Percentiles rank a stretch among this genome's conserved stretches.
Conservation (phyloP, 2,888 invertebrate genomes). For the Agapostemon virescens region DNA sequence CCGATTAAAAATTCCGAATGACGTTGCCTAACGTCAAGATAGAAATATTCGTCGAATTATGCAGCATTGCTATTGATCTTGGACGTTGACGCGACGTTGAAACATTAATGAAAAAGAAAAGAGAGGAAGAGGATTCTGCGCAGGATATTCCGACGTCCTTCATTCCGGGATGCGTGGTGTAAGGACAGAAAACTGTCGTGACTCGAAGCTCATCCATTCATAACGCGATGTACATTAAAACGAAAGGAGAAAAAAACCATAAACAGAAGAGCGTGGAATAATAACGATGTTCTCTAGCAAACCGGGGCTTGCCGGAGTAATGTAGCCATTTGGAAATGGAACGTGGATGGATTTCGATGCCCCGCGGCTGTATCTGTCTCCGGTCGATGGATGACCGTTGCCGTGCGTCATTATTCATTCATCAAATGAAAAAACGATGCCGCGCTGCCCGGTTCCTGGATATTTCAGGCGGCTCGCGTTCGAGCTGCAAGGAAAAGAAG, state of each 20-base stretch:
- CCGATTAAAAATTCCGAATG: no score
- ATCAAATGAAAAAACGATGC: conserved; percentile 61
- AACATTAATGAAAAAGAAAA: background rate
- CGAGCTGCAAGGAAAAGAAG: conserved; percentile 44
- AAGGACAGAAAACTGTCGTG: background rate
- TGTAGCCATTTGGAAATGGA: conserved; percentile 43
- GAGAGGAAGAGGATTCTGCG: background rate
- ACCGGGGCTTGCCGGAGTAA: conserved; percentile 4
- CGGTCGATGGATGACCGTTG: conserved; percentile 53
- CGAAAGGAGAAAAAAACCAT: background rate
- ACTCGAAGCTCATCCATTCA: conserved; percentile 13
- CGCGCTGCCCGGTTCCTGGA: conserved; percentile 57
- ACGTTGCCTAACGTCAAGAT: no score
- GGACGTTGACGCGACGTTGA: background rate
- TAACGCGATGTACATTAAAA: conserved; percentile 24
- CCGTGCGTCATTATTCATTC: conserved; percentile 64
- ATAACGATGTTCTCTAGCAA: conserved; percentile 11
- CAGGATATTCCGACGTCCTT: background rate
- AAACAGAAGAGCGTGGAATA: conserved; percentile 8
- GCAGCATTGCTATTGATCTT: background rate
- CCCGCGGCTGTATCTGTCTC: conserved; percentile 33
- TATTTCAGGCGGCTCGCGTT: conserved; percentile 61
- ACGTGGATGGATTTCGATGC: conserved; percentile 34
- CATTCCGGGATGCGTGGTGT: background rate
- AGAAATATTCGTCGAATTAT: background rate